Conservation (phyloP, 2,888 invertebrate genomes). For the Tinea pellionella region DNA sequence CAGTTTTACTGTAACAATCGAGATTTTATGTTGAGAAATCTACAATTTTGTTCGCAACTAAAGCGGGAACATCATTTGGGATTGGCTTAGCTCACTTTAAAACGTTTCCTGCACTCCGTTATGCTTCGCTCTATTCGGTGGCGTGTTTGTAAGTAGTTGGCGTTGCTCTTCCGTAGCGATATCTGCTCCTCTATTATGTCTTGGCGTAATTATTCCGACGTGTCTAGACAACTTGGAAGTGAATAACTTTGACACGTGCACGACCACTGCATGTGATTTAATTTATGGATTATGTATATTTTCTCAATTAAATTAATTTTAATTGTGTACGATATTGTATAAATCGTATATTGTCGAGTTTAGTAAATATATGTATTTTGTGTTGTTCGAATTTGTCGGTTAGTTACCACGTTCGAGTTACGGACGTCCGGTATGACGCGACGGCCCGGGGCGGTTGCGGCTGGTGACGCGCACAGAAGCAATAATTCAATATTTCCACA, state of each 20-base stretch:
- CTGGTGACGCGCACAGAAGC: conserved; percentile 14
- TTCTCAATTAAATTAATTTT: no score
- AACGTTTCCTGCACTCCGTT: conserved; percentile 18
- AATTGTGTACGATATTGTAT: no score
- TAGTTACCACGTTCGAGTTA: background rate
- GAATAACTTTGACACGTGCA: background rate
- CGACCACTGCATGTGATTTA: background rate
- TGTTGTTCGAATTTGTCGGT: background rate
- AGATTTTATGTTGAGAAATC: conserved; percentile 13
- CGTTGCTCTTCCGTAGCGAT: conserved; percentile 4
- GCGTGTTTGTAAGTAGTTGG: conserved; percentile 15
- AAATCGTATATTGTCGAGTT: no score
- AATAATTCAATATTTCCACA: conserved; percentile 29
- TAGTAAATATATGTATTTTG: no score
- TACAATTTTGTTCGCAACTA: background rate
- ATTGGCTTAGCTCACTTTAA: conserved; percentile 19
- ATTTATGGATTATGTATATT: no score
- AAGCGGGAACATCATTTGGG: conserved; percentile 18
- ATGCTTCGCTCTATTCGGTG: conserved; percentile 15
- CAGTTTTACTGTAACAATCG: conserved; percentile 1
- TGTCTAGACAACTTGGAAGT: conserved; percentile 3
- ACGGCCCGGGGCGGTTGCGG: background rate
- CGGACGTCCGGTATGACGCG: background rate
- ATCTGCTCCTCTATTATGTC: conserved; percentile 8
- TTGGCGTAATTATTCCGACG: background rate